Conservation (phyloP, 2,888 invertebrate species). For the Hypercompe scribonia region DNA sequence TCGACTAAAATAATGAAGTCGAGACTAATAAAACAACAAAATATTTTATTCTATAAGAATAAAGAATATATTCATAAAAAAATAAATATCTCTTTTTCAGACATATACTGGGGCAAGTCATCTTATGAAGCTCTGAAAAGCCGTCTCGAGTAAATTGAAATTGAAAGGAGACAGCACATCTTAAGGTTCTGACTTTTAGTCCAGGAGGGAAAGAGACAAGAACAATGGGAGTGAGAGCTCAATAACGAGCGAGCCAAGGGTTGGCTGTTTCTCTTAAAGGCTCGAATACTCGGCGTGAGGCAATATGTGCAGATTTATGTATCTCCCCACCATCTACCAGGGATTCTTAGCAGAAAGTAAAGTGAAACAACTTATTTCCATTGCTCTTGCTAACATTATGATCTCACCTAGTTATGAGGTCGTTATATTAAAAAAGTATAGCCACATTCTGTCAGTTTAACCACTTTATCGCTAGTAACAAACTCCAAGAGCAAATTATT, state of each 20-base stretch:
- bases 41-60: not conserved
- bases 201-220: conserved; percentile 65
- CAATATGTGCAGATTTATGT: conserved; percentile 86
- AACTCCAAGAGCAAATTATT: not conserved
- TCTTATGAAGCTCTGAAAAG: conserved; percentile 84
- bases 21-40: too few relatives aligned
- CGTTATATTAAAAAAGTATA: conserved; percentile 32
- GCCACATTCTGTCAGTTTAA: conserved; percentile 3
- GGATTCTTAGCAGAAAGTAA: conserved; percentile 73
- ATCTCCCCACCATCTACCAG: conserved; percentile 69
- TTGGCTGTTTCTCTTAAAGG: conserved; percentile 85
- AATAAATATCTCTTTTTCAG: conserved; percentile 23
- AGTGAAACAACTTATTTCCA: conserved; percentile 75
- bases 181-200: conserved; percentile 44
- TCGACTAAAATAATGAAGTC: too few relatives aligned
- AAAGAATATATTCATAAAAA: not conserved
- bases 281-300: conserved; percentile 73
- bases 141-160: conserved; percentile 87
- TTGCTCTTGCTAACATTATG: conserved; percentile 65
- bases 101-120: conserved; percentile 57
- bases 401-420: conserved; percentile 36
- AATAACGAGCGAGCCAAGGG: conserved; percentile 87
- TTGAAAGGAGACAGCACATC: conserved; percentile 77
- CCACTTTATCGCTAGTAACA: conserved; percentile 12
- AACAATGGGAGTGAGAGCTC: conserved; percentile 82